Percentiles rank a stretch among this genome's conserved stretches.
Conservation (phyloP, 1,140 invertebrate species). For the Theocolax elegans region DNA sequence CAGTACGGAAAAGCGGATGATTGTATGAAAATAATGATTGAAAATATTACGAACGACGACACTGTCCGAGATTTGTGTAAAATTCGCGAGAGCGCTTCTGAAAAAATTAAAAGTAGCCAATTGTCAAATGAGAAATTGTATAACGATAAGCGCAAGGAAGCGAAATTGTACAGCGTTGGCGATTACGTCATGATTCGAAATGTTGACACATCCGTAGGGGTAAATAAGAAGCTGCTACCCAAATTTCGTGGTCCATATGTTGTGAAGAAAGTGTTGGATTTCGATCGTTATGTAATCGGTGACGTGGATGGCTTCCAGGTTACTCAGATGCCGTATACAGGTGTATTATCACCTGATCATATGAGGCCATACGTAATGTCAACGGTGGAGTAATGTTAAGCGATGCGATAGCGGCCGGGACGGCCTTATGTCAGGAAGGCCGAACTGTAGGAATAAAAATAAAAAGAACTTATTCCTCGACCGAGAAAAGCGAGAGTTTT, state of each 20-base stretch:
- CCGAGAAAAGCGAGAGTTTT: no score
- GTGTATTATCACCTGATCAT: neutral
- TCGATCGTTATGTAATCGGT: conserved; percentile 18
- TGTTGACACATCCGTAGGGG: conserved; percentile 11
- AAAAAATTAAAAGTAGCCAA: neutral
- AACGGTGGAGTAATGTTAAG: no score
- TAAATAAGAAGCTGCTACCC: conserved; percentile 17
- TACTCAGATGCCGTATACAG: conserved; percentile 4
- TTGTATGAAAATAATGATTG: no score
- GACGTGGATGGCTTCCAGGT: conserved; percentile 31
- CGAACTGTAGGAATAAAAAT: no score
- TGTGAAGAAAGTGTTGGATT: no score
- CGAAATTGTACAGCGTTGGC: neutral
- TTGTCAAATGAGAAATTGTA: conserved; percentile 5
- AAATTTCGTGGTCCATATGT: conserved; percentile 20
- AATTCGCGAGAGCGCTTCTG: no score
- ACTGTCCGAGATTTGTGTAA: no score
- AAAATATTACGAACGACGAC: no score
- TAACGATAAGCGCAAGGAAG: conserved; percentile 23
- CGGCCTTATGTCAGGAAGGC: no score
- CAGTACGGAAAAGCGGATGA: no score
- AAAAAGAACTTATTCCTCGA: no score
- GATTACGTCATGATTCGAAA: conserved; percentile 27
- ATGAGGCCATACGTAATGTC: neutral
- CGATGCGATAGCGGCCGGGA: no score